Evolutionary conservation across 2,888 invertebrate species (phyloP).

Genomic region (Morpho helenor): DNA sequence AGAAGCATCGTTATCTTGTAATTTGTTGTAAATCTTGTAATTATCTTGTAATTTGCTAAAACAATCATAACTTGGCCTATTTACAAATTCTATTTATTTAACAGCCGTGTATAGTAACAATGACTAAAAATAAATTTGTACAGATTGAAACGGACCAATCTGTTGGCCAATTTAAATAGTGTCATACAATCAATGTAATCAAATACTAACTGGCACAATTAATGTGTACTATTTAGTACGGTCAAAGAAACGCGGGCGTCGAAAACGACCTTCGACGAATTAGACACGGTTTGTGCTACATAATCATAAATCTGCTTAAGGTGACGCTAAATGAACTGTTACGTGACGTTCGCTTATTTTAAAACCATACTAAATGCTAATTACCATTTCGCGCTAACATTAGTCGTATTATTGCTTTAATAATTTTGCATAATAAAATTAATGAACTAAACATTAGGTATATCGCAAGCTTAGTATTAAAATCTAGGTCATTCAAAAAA

Average conservation of each 20-base stretch:
- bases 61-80: no score
- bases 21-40: no score
- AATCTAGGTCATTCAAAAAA: no score
- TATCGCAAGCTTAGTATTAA: no score
- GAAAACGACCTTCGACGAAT: conserved; percentile 16
- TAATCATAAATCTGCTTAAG: conserved; percentile 10
- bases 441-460: no score
- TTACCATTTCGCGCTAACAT: neutral
- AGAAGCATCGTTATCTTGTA: no score
- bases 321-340: conserved; percentile 8
- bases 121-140: conserved; percentile 10
- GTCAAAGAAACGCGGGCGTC: neutral
- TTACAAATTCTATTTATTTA: no score
- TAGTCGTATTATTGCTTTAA: no score
- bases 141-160: conserved; percentile 4
- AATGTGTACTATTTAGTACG: neutral
- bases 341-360: conserved; percentile 1
- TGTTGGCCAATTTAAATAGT: conserved; percentile 4
- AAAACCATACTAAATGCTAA: neutral
- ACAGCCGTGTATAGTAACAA: no score
- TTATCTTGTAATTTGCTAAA: no score
- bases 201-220: conserved; percentile 2
- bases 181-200: conserved; percentile 2
- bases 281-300: conserved; percentile 10
- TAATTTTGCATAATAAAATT: no score